Percentiles rank a stretch among this genome's conserved stretches.
phyloP scores from a whole-genome alignment of 2,888 invertebrate genomes.

The Sceliomorpha sp. region DNA sequence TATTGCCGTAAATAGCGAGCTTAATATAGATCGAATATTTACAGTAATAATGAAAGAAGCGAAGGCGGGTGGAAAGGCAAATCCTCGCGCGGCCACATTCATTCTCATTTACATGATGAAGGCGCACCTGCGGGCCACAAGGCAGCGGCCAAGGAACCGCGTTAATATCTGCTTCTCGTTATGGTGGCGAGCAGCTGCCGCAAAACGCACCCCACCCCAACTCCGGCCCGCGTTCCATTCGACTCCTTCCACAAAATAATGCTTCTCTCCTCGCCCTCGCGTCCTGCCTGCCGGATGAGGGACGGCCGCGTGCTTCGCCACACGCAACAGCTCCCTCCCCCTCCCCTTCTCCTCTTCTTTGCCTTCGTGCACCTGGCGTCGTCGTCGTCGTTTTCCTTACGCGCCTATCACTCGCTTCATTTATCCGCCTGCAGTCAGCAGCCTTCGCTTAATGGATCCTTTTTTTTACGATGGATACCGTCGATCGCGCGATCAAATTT shows the following conservation, averaged over 20 bases:
- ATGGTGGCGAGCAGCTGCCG: conserved; percentile 67
- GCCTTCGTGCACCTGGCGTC: conserved; percentile 55
- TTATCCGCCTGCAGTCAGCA: conserved; percentile 32
- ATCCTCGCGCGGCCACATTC: conserved; percentile 50
- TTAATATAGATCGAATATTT: conserved; percentile 41
- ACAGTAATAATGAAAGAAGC: conserved; percentile 9
- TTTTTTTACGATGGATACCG: conserved; percentile 6
- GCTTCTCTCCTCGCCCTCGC: conserved; percentile 33
- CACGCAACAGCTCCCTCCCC: conserved; percentile 42
- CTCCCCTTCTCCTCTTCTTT: conserved; percentile 10
- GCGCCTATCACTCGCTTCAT: conserved; percentile 49
- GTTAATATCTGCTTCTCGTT: conserved; percentile 70
- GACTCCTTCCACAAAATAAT: conserved; percentile 31
- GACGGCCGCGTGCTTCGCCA: conserved; percentile 48
- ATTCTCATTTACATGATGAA: conserved; percentile 56
- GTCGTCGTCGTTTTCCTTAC: conserved; percentile 48
- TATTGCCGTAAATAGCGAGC: conserved; percentile 38
- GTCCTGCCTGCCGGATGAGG: conserved; percentile 28
- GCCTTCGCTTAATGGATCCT: conserved; percentile 37
- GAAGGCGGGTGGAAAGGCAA: conserved; percentile 44
- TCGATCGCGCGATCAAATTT: conserved; percentile 40
- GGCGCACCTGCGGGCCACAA: conserved; percentile 61
- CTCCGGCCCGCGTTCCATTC: conserved; percentile 54
- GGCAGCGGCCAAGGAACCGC: conserved; percentile 67
- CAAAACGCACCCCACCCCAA: conserved; percentile 44